These are phyloP conservation scores for Calyptommatus sinebrachiatus DNA, from an alignment of 2,113 vertebrate species.

Conservation along the genomic window DNA sequence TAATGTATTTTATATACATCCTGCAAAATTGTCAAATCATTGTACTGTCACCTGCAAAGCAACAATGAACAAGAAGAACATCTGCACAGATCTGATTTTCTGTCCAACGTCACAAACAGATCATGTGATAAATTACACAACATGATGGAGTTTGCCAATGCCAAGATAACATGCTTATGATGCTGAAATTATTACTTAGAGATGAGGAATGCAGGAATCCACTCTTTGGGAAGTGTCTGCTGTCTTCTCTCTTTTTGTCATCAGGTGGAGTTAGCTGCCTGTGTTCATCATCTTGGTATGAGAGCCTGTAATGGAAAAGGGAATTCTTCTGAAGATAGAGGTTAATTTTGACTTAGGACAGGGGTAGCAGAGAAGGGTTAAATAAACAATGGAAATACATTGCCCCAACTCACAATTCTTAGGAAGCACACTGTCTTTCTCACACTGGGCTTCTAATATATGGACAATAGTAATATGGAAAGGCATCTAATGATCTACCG, in stretches of 20 bases:
- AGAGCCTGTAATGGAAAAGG: constrained; percentile 77
- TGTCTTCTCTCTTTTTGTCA: constrained; percentile 73
- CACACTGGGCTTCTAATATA: background rate
- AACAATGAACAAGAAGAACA: background rate
- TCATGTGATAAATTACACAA: background rate
- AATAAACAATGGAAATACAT: background rate
- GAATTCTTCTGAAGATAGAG: background rate
- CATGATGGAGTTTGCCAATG: background rate
- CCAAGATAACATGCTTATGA: background rate
- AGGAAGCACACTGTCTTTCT: background rate
- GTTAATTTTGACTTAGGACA: background rate
- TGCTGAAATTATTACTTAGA: constrained; percentile 75
- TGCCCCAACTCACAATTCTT: background rate
- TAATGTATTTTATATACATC: background rate
- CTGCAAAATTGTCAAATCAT: background rate
- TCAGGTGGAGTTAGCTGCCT: constrained; percentile 88
- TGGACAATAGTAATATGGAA: no score
- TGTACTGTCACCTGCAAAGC: background rate
- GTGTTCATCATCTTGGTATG: constrained; percentile 89
- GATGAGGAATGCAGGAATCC: constrained; percentile 91
- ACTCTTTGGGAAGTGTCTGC: constrained; percentile 82
- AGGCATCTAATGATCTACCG: no score
- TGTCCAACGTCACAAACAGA: fast-evolving
- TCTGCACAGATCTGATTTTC: fast-evolving
- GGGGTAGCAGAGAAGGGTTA: background rate